phyloP scores from a whole-genome alignment of 2,797 vertebrate species.

The Betta splendens region DNA sequence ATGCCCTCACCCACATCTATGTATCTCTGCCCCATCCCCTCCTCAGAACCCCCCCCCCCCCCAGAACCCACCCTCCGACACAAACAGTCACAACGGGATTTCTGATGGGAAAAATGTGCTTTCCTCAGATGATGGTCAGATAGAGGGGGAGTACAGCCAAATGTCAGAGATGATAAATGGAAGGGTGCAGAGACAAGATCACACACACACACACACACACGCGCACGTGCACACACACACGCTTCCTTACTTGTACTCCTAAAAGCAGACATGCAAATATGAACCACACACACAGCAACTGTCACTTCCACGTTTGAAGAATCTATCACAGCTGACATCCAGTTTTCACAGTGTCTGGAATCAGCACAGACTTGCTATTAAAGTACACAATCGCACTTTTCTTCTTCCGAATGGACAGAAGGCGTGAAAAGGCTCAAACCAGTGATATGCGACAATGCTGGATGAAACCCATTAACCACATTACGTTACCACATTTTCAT shows the following conservation, averaged over 20 bases:
- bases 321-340: constrained; percentile 27
- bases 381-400: not conserved
- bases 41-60: constrained; percentile 9
- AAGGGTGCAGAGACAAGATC: constrained; percentile 78
- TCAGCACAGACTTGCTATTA: not conserved
- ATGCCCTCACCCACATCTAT: constrained; percentile 72
- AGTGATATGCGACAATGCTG: too few species aligned
- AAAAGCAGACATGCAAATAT: constrained; percentile 37
- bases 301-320: constrained; percentile 31
- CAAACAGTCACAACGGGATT: constrained; percentile 83
- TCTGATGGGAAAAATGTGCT: constrained; percentile 86
- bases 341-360: not conserved
- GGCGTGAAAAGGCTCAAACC: too few species aligned
- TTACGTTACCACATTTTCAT: too few species aligned
- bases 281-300: constrained; percentile 2
- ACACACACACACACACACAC: constrained; percentile 49
- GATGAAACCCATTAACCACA: too few species aligned
- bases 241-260: constrained; percentile 30
- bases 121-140: constrained; percentile 84
- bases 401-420: too few species aligned
- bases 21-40: constrained; percentile 55
- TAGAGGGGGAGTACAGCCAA: constrained; percentile 80
- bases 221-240: constrained; percentile 34
- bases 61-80: constrained; percentile 43
- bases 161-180: constrained; percentile 86